A percentile compares a stretch with the other conserved stretches of the same genome.
These are phyloP conservation scores for Mesorhabditis belari DNA, from an alignment of 2,888 invertebrate genomes.

Conservation along the genomic window DNA sequence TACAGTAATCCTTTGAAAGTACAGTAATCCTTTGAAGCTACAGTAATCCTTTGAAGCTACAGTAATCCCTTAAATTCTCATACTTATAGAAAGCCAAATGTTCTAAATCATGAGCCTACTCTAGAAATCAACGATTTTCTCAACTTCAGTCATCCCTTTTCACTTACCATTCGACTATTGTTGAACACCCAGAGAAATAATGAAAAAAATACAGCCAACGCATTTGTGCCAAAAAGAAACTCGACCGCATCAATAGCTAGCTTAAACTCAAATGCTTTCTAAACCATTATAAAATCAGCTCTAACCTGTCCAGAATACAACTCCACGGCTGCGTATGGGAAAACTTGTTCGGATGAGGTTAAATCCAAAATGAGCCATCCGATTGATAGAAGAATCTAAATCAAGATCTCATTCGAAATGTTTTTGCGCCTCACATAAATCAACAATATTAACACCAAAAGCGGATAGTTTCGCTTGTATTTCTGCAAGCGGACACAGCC, in stretches of 20 bases:
- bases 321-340: background rate
- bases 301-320: background rate
- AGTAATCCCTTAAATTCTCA: too few relatives aligned
- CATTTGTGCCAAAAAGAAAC: background rate
- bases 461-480: background rate
- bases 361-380: background rate
- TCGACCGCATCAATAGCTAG: background rate
- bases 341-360: background rate
- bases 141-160: too few relatives aligned
- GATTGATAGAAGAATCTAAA: background rate
- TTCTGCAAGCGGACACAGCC: background rate
- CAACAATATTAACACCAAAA: background rate
- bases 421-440: background rate
- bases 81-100: too few relatives aligned
- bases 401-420: background rate
- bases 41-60: too few relatives aligned
- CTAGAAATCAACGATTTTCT: too few relatives aligned
- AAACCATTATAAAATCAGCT: too few relatives aligned
- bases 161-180: background rate
- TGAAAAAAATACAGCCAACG: background rate
- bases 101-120: too few relatives aligned
- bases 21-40: too few relatives aligned
- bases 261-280: background rate
- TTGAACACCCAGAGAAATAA: background rate
- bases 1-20: too few relatives aligned